Evolutionary conservation across 2,888 invertebrate species (phyloP), one percentile per base, ranked within the genome.

Genomic region (Diogma glabrata): DNA sequence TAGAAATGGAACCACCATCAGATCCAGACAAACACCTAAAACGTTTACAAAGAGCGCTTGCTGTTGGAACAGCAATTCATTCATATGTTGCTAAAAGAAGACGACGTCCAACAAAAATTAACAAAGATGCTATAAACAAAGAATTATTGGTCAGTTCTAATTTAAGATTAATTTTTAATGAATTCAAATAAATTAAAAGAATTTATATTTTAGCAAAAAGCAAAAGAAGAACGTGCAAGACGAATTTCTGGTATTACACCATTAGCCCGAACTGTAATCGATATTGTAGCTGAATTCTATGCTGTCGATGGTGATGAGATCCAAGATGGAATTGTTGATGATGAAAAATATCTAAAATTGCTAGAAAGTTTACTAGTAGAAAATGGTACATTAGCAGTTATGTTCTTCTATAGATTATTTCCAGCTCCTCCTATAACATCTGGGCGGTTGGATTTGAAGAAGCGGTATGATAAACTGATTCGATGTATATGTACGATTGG

Each of bases 291-390:
- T 8, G 68, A 73, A 49, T 82, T 87, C 54, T 81, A 82, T 53
- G 74, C 82, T 6, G 70, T 78, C 50, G 87, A 88, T 62, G 74
- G 76, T 17, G 79, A 82, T 50, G 66, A 75, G 55, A 75, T 81
- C 53, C 66, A 85, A 8, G 85, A 86, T 52, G 86, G 84, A 48
- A 73, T 85, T 5, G 74, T 77, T 50, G 90, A 90, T 65, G 75
- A 77, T 46, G 78, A 80, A 51, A 62, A 72, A 51, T 77, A 81
- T 59, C 66, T 84, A 2, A 75, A 79, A 9, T 61, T 77, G 17
- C 64, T 87, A 52, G 76, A 78, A 47, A 78, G 76, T 57, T 73
- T 84, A 36, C 74, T 82, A 17, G 73, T 69, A 6, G 76, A 77
- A 54, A 79, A 79, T 19, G 82, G 82, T 2, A 71, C 73, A 51